Evolutionary conservation across 2,113 vertebrate genomes (phyloP), one percentile per base, ranked within the genome.

Genomic region (Bos javanicus): DNA sequence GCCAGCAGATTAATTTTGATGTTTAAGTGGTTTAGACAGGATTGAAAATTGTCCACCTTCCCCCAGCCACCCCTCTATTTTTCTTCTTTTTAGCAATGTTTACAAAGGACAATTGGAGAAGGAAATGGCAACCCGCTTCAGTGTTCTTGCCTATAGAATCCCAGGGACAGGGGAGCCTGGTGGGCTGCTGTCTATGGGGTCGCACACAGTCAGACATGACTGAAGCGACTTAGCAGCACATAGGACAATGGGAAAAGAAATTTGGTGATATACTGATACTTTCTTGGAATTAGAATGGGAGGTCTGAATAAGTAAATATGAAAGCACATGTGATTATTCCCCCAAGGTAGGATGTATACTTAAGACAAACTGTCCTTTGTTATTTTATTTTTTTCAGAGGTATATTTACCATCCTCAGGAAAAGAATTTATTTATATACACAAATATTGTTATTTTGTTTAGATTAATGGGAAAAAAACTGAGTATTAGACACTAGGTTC

Each of bases 1-100:
- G 59, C 12, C 26, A 78, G 48, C 2, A 78, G 54, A 78, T 92
- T 50, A 84, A 76, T 95, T 97, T 97, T 96, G 57, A 92, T 86
- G 23, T 74, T 88, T 43, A 74, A 95, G 19, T 74, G n/a, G 14
- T 94, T 96, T 94, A 67, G 36, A 90, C n/a, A 76, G 10, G 50
- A 92, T 6, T 76, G 50, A 95, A 92, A 11, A 74, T 81, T 74
- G 1, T 13, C 30, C 8, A 6, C 5, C 10, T 39, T 46, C 52
- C 21, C 81, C 50, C 30, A 33, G 78, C 30, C 21, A 6, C 50
- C 19, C 1, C 12, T 39, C 6, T 1, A 2, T 2, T 50, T 62
- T 59, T 67, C 39, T 62, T 59, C 67, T 26, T 83, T 43, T 81
- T 54, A n/a, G 23, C 2, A 16, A 11, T 86, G 91, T 48, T 95